Base-by-base conservation (phyloP, 2,888 invertebrate genomes). In the Drosophila gaucha region DNA sequence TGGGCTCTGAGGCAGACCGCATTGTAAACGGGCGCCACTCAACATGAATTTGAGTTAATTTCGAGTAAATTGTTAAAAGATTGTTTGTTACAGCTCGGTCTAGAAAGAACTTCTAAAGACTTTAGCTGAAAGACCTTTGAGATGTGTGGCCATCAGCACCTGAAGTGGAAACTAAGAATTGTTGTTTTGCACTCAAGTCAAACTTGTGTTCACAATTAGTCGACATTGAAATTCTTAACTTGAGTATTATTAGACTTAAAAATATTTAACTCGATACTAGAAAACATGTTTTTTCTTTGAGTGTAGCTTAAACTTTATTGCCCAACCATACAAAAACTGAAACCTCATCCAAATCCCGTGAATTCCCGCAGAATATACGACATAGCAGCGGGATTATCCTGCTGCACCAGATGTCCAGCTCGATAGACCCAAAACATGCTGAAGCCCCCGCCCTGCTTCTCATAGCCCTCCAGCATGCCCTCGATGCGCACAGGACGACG, bases 341-440 rank as follows among this genome's bases (percentile, higher is more conserved):
- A 9, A 10, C 10, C 26, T 80, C 16, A 72, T n/a, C 73, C 78
- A 51, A 74, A 90, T 20, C 86, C 86, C 0, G 90, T 91, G 28
- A 89, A 82, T 50, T 88, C 78, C 30, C 93, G 92, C 26, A 96
- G 90, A 90, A 96, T 94, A 59, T 94, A 92, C 10, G 93, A 93
- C 84, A 94, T 94, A 18, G 94, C 95, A 3, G 92, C 92, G 3
- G 96, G 96, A 90, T 96, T 96, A 89, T 96, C 96, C 60, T 93
- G 92, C 8, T 96, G 95, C 2, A 91, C 92, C 86, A 90, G 89
- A 66, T 92, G 92, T 0, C 92, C 92, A 12, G 92, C 91, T 18
- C 91, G 84, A 54, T 89, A 89, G 3, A 91, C 78, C 91, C 92
- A 92, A 46, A 87, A 90, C 90, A 92, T 90, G 20, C 86, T 82